Evolutionary conservation across 1,140 invertebrate species (phyloP), one percentile per base, ranked within the genome.

Genomic region (Phymastichus coffea): DNA sequence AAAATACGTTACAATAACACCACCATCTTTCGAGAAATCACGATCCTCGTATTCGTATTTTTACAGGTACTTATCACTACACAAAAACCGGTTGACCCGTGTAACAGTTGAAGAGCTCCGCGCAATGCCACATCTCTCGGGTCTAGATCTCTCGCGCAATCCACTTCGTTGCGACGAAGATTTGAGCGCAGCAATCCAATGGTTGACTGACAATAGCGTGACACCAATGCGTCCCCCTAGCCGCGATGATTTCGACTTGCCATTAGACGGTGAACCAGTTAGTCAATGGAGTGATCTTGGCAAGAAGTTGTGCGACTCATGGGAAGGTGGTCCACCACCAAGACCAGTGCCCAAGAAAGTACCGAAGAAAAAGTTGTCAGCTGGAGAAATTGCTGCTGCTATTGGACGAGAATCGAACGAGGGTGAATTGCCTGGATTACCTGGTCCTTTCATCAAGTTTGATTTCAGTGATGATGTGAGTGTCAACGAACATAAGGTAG

Each of bases 81-180:
- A 71, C 38, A 66, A 57, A 1, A 80, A 80, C 43, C 57, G 55
- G 40, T 51, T 80, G 30, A 69, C 68, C 44, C 74, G 72, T 22
- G 72, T 74, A 17, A 80, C 76, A 1, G 56, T 76, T 1, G 79
- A 78, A 52, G 78, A 80, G 62, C 56, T 80, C 14, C 72, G 63
- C 26, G 77, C 74, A 25, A 80, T 64, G 54, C 78, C 79, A 8
- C 70, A 70, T 43, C 55, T 80, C 4, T 70, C 70, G 7, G 73
- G 71, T 30, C 55, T 82, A 10, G 78, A 80, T 61, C 60, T 80
- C 9, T 67, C 72, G 1, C 65, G 72, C 10, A 82, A 82, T 67
- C 79, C 79, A 4, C 47, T 82, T 10, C 52, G 71, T 6, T 82
- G 81, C 38, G 75, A 79, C 38, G 41, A 67, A 7, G 79, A 81